phyloP scores from a whole-genome alignment of 2,797 vertebrate species.

The Halcyon smyrnensis region DNA sequence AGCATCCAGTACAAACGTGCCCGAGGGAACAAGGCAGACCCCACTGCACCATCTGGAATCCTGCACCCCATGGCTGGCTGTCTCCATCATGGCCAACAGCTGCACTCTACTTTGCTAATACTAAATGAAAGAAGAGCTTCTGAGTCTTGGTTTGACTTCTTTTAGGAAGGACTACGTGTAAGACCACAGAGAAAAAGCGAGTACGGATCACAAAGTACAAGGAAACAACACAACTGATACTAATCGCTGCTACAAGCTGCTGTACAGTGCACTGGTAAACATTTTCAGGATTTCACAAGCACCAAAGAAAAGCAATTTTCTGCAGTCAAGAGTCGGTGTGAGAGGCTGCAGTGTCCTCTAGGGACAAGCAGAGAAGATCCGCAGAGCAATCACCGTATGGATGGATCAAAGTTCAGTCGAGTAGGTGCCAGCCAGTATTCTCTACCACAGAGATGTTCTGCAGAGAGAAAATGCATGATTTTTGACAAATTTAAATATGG shows the following conservation, averaged over 20 bases:
- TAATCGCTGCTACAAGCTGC: neutral
- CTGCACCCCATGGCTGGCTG: neutral
- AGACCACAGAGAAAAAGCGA: neutral
- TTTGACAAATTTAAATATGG: neutral
- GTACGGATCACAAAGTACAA: neutral
- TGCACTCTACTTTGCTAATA: neutral
- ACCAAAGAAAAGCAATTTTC: neutral
- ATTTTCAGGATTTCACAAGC: neutral
- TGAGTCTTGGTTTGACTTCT: neutral
- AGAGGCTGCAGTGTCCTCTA: neutral
- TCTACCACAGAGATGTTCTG: neutral
- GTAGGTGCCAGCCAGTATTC: neutral
- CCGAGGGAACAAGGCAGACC: neutral
- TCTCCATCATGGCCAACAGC: neutral
- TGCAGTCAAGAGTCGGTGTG: neutral
- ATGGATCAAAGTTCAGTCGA: neutral
- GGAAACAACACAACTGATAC: neutral
- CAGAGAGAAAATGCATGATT: neutral
- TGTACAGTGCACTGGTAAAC: neutral
- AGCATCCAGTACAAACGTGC: fast-evolving
- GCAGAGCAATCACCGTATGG: fast-evolving
- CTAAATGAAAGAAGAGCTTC: neutral
- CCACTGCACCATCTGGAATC: fast-evolving
- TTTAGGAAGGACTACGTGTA: neutral
- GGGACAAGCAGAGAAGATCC: neutral